A percentile compares a stretch with the other conserved stretches of the same genome.
These are phyloP conservation scores for Thomomys bottae DNA, from an alignment of 2,113 vertebrate species.

Conservation along the genomic window DNA sequence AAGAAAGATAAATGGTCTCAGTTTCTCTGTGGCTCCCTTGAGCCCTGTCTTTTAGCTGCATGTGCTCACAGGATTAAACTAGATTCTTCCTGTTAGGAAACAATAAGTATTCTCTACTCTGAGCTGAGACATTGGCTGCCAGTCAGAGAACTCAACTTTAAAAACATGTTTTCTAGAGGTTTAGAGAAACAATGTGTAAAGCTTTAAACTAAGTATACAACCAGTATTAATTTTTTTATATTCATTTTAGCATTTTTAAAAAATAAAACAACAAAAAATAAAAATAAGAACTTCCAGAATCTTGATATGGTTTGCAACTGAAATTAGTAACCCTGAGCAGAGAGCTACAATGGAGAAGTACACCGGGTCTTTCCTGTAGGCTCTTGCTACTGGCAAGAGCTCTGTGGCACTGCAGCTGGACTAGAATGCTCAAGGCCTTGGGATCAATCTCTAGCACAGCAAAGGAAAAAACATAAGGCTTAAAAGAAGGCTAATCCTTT, in stretches of 20 bases:
- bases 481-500: neutral
- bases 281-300: neutral
- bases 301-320: neutral
- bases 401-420: too few relatives aligned
- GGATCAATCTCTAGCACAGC: too few relatives aligned
- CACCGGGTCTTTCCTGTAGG: neutral
- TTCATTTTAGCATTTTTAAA: slow-evolving; percentile 12
- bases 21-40: neutral
- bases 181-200: neutral
- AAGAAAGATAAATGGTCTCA: neutral
- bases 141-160: neutral
- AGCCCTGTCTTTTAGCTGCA: neutral
- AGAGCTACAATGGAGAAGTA: neutral
- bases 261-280: neutral
- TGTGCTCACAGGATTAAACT: neutral
- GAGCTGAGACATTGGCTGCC: neutral
- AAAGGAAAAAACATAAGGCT: too few relatives aligned
- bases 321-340: neutral
- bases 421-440: too few relatives aligned
- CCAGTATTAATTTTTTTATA: neutral
- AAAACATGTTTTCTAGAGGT: neutral
- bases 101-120: neutral
- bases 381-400: too few relatives aligned
- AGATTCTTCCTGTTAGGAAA: slow-evolving; percentile 32
- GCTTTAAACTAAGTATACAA: neutral